phyloP scores from a whole-genome alignment of 2,113 vertebrate genomes.

The Misgurnus mizolepis region DNA sequence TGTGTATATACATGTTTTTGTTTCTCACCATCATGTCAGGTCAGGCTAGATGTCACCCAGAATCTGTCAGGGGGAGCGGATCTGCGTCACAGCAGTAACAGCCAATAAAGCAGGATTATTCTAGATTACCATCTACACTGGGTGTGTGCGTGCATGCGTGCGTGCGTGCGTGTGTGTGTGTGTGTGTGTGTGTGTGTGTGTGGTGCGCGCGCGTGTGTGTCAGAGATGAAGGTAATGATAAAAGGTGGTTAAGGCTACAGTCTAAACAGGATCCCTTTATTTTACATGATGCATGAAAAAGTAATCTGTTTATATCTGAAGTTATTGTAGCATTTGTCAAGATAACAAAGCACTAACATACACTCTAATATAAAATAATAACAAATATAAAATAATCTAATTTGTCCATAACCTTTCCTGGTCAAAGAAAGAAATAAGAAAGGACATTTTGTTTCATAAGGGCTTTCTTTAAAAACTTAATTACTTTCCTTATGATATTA shows the following conservation, averaged over 20 bases:
- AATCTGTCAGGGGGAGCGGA: constrained; percentile 65
- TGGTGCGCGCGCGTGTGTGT: background rate
- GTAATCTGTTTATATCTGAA: background rate
- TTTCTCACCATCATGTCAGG: constrained; percentile 45
- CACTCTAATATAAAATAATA: no score
- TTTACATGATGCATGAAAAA: background rate
- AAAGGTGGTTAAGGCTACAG: background rate
- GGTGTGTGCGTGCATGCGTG: constrained; percentile 12
- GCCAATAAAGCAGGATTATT: constrained; percentile 74
- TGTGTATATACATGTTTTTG: background rate
- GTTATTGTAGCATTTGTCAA: background rate
- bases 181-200: constrained; percentile 7
- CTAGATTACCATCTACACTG: constrained; percentile 67
- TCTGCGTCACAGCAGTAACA: constrained; percentile 71
- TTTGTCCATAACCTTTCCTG: no score
- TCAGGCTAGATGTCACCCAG: constrained; percentile 61
- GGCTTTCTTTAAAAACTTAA: no score
- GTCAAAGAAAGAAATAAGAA: no score
- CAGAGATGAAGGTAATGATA: background rate
- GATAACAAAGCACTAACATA: no score
- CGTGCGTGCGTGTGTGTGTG: background rate
- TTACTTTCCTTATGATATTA: no score
- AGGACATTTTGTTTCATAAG: no score
- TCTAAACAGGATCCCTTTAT: background rate
- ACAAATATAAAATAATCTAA: no score